These are phyloP conservation scores for Nothocercus nigrocapillus DNA, from an alignment of 2,113 vertebrate genomes.

Conservation along the genomic window DNA sequence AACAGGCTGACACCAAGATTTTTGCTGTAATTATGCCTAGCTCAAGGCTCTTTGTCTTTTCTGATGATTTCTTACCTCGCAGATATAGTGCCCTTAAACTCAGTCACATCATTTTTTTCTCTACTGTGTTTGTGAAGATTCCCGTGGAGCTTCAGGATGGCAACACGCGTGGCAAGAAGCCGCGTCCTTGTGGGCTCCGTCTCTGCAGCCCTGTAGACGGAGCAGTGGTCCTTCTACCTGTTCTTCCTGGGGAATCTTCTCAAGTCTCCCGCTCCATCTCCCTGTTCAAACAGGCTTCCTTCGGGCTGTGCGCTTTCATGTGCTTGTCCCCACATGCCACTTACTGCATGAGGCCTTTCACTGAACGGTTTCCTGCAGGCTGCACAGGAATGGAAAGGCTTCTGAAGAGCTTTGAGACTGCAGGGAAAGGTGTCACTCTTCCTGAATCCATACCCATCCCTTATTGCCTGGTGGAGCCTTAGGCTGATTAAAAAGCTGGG, in stretches of 20 bases:
- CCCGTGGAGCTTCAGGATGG: not conserved
- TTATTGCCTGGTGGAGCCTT: not conserved
- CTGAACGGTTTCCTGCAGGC: not conserved
- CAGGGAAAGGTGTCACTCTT: not conserved
- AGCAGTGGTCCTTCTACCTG: not conserved
- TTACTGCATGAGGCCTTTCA: not conserved
- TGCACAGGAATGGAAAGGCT: not conserved
- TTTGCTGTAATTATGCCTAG: not conserved
- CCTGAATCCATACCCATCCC: not conserved
- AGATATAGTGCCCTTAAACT: not conserved
- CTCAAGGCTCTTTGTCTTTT: not conserved
- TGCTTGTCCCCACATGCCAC: not conserved
- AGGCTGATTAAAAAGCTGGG: not conserved
- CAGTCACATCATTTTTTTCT: not conserved
- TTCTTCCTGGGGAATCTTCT: not conserved
- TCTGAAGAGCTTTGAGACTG: not conserved
- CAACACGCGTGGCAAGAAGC: rapidly evolving
- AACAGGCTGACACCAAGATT: not conserved
- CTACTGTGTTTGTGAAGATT: not conserved
- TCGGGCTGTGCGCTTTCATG: not conserved
- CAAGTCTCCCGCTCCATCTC: not conserved
- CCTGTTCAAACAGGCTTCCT: not conserved
- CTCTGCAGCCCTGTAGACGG: not conserved
- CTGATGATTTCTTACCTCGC: not conserved
- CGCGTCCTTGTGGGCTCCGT: not conserved